A percentile compares a stretch with the other conserved stretches of the same genome.
phyloP scores from a whole-genome alignment of 2,797 vertebrate genomes.

The Phataginus tetradactyla region DNA sequence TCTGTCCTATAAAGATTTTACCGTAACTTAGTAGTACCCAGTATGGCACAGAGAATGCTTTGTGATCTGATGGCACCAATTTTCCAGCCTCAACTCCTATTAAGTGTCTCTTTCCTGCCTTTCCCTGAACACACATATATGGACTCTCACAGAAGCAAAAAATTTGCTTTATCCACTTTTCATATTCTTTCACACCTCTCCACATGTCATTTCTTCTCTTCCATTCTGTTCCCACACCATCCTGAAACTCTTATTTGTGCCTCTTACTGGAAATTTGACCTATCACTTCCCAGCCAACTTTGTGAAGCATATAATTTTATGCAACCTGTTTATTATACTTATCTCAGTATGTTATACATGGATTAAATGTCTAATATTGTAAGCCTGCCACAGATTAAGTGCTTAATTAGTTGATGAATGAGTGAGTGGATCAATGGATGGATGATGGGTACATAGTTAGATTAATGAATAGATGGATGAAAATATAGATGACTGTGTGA shows the following conservation, averaged over 20 bases:
- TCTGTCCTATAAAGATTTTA: background rate
- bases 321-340: background rate
- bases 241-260: background rate
- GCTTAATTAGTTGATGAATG: constrained; percentile 9
- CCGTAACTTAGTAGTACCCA: background rate
- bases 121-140: background rate
- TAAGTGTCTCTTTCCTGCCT: background rate
- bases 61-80: background rate
- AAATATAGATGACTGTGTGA: background rate
- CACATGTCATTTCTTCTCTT: background rate
- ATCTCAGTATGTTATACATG: background rate
- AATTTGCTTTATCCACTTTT: background rate
- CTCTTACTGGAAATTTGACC: background rate
- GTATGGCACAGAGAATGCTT: background rate
- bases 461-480: background rate
- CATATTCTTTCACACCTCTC: background rate
- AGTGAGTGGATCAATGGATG: background rate
- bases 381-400: background rate
- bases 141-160: background rate
- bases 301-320: background rate
- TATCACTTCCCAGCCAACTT: background rate
- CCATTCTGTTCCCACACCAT: background rate
- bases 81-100: background rate
- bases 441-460: background rate
- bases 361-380: background rate